Conservation (phyloP, 2,888 invertebrate species). For the Dasysyrphus tricinctus region DNA sequence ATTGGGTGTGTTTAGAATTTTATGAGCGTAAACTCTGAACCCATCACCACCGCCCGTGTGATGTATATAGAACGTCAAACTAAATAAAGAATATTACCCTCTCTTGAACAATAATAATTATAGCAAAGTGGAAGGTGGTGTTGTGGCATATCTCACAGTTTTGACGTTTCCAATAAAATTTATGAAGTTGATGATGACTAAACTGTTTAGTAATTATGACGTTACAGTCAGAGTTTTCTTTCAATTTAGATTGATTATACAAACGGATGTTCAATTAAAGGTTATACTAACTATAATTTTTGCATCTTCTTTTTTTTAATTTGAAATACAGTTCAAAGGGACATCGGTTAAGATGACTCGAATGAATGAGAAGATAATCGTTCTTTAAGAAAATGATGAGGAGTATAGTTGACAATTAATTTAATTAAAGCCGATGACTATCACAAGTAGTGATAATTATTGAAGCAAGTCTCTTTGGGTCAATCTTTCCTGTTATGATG, state of each 20-base stretch:
- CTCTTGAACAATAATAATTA: background rate
- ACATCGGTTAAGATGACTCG: constrained; percentile 24
- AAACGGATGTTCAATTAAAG: constrained; percentile 71
- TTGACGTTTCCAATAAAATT: constrained; percentile 30
- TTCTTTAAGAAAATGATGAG: constrained; percentile 18
- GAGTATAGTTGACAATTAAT: constrained; percentile 45
- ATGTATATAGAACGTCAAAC: constrained; percentile 52
- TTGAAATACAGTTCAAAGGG: constrained; percentile 47
- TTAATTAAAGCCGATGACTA: constrained; percentile 43
- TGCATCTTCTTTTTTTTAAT: constrained; percentile 37
- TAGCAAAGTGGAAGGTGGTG: constrained; percentile 12
- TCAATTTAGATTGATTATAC: constrained; percentile 63
- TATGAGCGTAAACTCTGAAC: constrained; percentile 61
- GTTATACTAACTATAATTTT: constrained; percentile 51
- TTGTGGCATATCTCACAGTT: constrained; percentile 24
- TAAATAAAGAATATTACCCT: constrained; percentile 31
- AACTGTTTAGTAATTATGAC: constrained; percentile 51
- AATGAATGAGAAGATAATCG: constrained; percentile 5
- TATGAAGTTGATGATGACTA: constrained; percentile 20
- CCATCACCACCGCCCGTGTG: background rate
- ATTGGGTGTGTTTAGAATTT: constrained; percentile 61
- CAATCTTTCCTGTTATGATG: background rate
- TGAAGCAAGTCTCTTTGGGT: constrained; percentile 14
- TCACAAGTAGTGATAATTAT: background rate
- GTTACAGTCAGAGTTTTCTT: constrained; percentile 22